These are phyloP conservation scores for Caenorhabditis inopinata DNA, from an alignment of 1,140 invertebrate genomes.

Conservation along the genomic window DNA sequence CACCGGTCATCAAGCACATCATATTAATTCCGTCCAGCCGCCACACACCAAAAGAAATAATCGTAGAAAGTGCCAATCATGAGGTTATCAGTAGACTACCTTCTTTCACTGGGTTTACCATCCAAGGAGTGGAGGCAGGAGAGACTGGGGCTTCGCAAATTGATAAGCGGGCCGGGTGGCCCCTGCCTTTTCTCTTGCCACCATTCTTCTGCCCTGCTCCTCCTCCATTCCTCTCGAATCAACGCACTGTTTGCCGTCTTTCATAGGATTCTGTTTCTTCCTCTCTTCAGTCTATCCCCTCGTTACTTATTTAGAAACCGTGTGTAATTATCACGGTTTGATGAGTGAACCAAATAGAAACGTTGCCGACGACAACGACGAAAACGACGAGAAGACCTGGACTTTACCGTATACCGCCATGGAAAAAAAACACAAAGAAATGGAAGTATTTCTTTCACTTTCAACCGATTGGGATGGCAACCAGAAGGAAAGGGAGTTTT, in stretches of 20 bases:
- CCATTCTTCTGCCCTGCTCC: not conserved
- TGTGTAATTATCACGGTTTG: conserved; percentile 18
- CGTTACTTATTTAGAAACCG: not conserved
- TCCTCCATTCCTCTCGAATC: not conserved
- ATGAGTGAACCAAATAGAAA: not conserved
- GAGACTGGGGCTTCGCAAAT: not conserved
- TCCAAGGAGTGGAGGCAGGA: too few relatives aligned
- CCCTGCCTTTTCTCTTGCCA: not conserved
- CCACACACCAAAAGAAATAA: not conserved
- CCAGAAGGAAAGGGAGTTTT: too few relatives aligned
- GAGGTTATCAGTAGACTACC: conserved; percentile 24
- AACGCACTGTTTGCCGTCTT: conserved; percentile 4
- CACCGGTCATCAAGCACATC: too few relatives aligned
- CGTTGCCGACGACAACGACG: not conserved
- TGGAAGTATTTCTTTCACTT: not conserved
- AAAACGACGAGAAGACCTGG: not conserved
- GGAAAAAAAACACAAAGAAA: not conserved
- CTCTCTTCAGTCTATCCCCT: not conserved
- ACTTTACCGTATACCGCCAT: conserved; percentile 4
- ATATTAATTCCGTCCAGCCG: too few relatives aligned
- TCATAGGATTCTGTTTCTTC: not conserved
- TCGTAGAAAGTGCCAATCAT: conserved; percentile 26
- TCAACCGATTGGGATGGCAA: too few relatives aligned
- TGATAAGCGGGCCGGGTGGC: conserved; percentile 30
- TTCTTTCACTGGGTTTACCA: not conserved